Evolutionary conservation across 2,797 vertebrate genomes (phyloP).

Genomic region (Sparidentex hasta): DNA sequence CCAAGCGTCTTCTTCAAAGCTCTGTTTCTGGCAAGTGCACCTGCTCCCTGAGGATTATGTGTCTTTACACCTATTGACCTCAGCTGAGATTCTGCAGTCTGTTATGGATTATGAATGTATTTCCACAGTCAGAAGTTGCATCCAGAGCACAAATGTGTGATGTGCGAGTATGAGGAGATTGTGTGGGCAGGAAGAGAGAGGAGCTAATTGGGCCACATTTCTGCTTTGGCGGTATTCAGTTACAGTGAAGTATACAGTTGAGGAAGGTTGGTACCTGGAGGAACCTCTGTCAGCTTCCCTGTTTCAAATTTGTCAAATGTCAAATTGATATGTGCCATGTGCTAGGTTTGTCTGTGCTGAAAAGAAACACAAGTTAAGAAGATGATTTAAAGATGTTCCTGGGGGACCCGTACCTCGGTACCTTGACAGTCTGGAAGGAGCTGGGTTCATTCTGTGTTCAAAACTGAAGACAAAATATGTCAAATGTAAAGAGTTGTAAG

Average conservation of each 20-base stretch:
- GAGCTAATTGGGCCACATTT: slow-evolving; percentile 3
- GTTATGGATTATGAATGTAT: slow-evolving; percentile 49
- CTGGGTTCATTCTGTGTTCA: too few species aligned
- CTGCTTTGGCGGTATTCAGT: too few species aligned
- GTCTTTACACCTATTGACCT: slow-evolving; percentile 44
- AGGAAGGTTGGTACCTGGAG: too few species aligned
- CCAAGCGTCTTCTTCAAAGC: slow-evolving; percentile 11
- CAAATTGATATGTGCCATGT: too few species aligned
- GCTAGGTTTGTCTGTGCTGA: too few species aligned
- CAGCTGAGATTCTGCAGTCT: slow-evolving; percentile 8
- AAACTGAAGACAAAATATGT: not conserved
- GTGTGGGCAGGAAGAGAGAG: not conserved
- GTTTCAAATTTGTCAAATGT: too few species aligned
- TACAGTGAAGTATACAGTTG: not conserved
- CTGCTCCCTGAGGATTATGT: slow-evolving; percentile 33
- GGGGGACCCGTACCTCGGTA: too few species aligned
- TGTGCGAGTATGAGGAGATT: too few species aligned
- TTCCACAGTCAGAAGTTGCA: slow-evolving; percentile 10
- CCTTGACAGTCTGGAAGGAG: too few species aligned
- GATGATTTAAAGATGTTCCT: not conserved
- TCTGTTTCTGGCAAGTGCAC: slow-evolving; percentile 22
- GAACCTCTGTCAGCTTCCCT: too few species aligned
- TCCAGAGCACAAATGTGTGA: not conserved
- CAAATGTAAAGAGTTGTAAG: too few species aligned
- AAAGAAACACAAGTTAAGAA: too few species aligned